These are phyloP conservation scores for Lycopodina hypogea DNA, from an alignment of 37 sponge, comb jelly and placozoan genomes.

Conservation along the genomic window DNA sequence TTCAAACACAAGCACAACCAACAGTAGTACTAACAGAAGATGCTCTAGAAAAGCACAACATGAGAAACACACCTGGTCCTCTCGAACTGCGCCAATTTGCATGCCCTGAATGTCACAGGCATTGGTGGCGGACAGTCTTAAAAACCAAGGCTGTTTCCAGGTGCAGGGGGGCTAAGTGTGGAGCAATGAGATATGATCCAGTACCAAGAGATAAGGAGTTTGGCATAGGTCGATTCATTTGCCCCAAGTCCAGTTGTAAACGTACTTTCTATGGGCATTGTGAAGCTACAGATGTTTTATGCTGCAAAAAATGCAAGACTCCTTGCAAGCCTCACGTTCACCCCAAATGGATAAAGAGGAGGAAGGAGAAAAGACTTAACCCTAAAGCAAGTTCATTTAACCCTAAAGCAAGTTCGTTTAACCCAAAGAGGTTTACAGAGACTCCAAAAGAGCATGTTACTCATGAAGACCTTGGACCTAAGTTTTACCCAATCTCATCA, in stretches of 20 bases:
- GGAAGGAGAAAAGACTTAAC: neutral
- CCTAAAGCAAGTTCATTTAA: neutral
- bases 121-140: slow-evolving; percentile 10
- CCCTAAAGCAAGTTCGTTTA: neutral
- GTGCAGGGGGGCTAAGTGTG: slow-evolving; percentile 1
- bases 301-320: neutral
- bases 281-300: neutral
- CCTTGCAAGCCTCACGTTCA: slow-evolving; percentile 2
- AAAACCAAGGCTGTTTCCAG: slow-evolving; percentile 11
- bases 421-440: neutral
- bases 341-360: neutral
- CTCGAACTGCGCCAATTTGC: slow-evolving; percentile 10
- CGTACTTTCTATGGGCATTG: slow-evolving; percentile 2
- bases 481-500: neutral
- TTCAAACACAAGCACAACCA: neutral
- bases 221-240: slow-evolving; percentile 14
- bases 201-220: slow-evolving; percentile 9
- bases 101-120: neutral
- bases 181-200: slow-evolving; percentile 2
- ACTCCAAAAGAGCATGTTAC: neutral
- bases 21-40: neutral
- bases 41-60: neutral
- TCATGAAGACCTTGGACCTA: neutral
- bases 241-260: neutral
- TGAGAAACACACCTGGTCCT: neutral